phyloP scores from a whole-genome alignment of 2,888 invertebrate genomes.

The Cataglyphis livida region DNA sequence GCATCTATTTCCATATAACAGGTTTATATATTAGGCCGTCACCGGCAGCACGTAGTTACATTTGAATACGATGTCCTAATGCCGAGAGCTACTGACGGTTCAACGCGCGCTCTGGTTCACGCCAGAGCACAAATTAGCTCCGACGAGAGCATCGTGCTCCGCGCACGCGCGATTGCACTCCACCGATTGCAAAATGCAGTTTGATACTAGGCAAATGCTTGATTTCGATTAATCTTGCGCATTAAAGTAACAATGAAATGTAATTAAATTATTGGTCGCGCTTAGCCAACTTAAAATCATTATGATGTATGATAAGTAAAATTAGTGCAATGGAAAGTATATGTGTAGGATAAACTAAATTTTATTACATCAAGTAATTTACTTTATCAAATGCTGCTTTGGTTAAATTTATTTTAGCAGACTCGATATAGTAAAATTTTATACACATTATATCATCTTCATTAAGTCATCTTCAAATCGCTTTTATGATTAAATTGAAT shows the following conservation, averaged over 20 bases:
- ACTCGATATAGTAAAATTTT: not conserved
- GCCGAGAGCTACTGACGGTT: conserved; percentile 72
- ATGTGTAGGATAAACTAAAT: not conserved
- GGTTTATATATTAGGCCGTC: conserved; percentile 85
- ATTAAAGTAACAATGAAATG: conserved; percentile 63
- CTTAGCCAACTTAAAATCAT: not conserved
- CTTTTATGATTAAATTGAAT: conserved; percentile 25
- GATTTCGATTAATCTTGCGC: conserved; percentile 69
- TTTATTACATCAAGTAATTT: not conserved
- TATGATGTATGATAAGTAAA: not conserved
- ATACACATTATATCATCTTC: not conserved
- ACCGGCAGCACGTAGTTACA: conserved; percentile 84
- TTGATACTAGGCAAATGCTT: conserved; percentile 66
- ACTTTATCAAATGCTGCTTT: conserved; percentile 9
- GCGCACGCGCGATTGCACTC: conserved; percentile 61
- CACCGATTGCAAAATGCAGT: conserved; percentile 72
- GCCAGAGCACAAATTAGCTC: conserved; percentile 72
- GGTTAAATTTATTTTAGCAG: not conserved
- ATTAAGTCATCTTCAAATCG: conserved; percentile 7
- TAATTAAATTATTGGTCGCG: conserved; percentile 49
- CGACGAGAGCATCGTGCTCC: conserved; percentile 59
- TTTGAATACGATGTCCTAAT: conserved; percentile 84
- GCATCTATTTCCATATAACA: conserved; percentile 86
- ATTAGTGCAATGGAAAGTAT: not conserved
- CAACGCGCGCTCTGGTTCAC: conserved; percentile 61